phyloP scores from a whole-genome alignment of 2,797 vertebrate species.

The Fistularia commersonii region DNA sequence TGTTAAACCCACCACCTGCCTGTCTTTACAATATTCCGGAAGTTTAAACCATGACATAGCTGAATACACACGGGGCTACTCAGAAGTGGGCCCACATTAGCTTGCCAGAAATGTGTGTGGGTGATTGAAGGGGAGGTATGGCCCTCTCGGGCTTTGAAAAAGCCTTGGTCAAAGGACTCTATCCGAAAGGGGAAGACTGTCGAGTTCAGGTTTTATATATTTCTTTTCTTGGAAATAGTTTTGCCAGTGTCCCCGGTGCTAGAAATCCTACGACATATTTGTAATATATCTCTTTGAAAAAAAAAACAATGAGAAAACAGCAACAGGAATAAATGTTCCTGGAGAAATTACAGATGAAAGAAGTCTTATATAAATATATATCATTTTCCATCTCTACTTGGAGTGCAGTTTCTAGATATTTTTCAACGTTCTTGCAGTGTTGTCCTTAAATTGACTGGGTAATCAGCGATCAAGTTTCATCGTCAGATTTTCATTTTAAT shows the following conservation, averaged over 20 bases:
- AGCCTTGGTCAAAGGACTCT: slow-evolving; percentile 62
- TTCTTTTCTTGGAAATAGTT: slow-evolving; percentile 29
- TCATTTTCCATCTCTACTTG: too few species aligned
- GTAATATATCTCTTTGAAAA: neutral
- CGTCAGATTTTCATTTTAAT: too few species aligned
- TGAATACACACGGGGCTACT: slow-evolving; percentile 70
- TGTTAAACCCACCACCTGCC: slow-evolving; percentile 73
- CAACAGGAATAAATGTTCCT: too few species aligned
- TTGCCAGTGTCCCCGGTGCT: too few species aligned
- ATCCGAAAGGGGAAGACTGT: slow-evolving; percentile 51
- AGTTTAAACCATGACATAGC: slow-evolving; percentile 70
- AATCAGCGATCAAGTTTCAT: too few species aligned
- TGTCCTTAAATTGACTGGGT: too few species aligned
- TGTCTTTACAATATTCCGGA: slow-evolving; percentile 68
- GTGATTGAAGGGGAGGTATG: slow-evolving; percentile 72
- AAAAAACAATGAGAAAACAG: neutral
- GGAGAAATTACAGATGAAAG: too few species aligned
- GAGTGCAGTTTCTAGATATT: too few species aligned
- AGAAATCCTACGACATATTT: neutral
- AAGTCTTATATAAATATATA: too few species aligned
- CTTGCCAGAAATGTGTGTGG: slow-evolving; percentile 67
- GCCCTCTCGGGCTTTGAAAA: slow-evolving; percentile 64
- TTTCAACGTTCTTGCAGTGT: too few species aligned
- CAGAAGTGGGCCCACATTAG: slow-evolving; percentile 68
- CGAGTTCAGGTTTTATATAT: slow-evolving; percentile 47